A percentile compares a stretch with the other conserved stretches of the same genome.
These are phyloP conservation scores for Protosalanx chinensis DNA, from an alignment of 2,797 vertebrate genomes.

Conservation along the genomic window DNA sequence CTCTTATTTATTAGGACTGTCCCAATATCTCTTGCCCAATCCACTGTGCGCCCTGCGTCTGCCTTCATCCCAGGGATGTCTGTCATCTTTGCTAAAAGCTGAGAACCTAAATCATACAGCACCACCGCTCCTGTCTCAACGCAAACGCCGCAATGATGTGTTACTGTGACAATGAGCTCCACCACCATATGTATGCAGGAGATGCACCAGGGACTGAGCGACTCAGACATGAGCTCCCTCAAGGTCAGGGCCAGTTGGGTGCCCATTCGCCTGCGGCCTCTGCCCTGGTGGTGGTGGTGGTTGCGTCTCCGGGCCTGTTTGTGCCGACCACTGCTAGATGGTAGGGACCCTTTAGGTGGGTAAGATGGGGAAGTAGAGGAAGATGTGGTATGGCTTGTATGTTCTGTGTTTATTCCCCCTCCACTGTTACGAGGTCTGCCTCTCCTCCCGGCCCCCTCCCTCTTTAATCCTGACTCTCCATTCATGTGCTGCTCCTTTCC, in stretches of 20 bases:
- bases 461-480: slow-evolving; percentile 64
- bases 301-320: slow-evolving; percentile 74
- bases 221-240: slow-evolving; percentile 73
- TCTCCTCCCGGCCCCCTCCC: slow-evolving; percentile 57
- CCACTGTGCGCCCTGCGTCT: slow-evolving; percentile 56
- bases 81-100: slow-evolving; percentile 68
- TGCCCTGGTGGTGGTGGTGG: slow-evolving; percentile 71
- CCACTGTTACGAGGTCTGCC: slow-evolving; percentile 61
- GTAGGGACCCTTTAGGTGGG: slow-evolving; percentile 60
- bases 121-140: slow-evolving; percentile 77
- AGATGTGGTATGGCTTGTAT: slow-evolving; percentile 39
- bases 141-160: slow-evolving; percentile 75
- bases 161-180: slow-evolving; percentile 81
- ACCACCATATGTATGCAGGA: slow-evolving; percentile 83
- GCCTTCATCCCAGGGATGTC: slow-evolving; percentile 74
- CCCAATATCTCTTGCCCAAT: slow-evolving; percentile 58
- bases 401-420: slow-evolving; percentile 48
- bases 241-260: slow-evolving; percentile 67
- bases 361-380: slow-evolving; percentile 55
- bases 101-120: slow-evolving; percentile 74
- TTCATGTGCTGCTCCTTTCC: slow-evolving; percentile 63
- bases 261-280: slow-evolving; percentile 62
- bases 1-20: slow-evolving; percentile 51
- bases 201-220: slow-evolving; percentile 78
- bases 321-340: slow-evolving; percentile 72